Evolutionary conservation across 2,113 vertebrate genomes (phyloP).

Genomic region (Leucoraja erinaceus): DNA sequence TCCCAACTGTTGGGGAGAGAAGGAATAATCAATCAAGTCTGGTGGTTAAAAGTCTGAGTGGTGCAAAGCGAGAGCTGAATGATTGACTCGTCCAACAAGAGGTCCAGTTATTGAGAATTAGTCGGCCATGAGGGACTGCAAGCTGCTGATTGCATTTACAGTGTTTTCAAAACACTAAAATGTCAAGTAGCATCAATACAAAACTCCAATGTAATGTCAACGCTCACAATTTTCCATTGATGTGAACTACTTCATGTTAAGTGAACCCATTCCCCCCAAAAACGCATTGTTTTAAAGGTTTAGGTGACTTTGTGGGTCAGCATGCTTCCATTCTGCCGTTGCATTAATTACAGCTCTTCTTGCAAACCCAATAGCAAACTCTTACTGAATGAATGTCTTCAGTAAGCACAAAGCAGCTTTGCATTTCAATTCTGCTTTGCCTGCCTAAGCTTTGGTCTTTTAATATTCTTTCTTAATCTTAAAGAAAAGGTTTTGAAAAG

Average conservation of each 20-base stretch:
- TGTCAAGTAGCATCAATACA: slow-evolving; percentile 2
- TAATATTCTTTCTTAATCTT: background rate
- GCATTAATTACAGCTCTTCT: slow-evolving; percentile 25
- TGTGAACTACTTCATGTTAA: background rate
- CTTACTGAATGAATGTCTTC: background rate
- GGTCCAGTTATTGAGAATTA: slow-evolving; percentile 8
- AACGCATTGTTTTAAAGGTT: slow-evolving; percentile 15
- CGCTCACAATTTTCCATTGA: slow-evolving; percentile 13
- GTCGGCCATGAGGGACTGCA: background rate
- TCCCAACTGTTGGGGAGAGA: background rate
- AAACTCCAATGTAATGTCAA: slow-evolving; percentile 25
- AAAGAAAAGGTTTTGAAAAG: background rate
- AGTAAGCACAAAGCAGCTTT: background rate
- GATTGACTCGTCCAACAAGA: background rate
- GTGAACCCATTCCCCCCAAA: background rate
- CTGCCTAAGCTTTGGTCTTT: background rate
- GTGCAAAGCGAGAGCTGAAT: background rate
- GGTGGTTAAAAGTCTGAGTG: background rate
- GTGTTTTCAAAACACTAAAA: slow-evolving; percentile 36
- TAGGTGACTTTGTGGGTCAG: slow-evolving; percentile 11
- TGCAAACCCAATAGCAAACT: background rate
- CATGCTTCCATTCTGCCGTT: slow-evolving; percentile 21
- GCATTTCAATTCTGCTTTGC: background rate
- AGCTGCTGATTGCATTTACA: slow-evolving; percentile 24
- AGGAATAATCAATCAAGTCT: background rate